A percentile compares a stretch with the other conserved stretches of the same genome.
Evolutionary conservation across 2,113 vertebrate species (phyloP).

Genomic region (Albula goreensis): DNA sequence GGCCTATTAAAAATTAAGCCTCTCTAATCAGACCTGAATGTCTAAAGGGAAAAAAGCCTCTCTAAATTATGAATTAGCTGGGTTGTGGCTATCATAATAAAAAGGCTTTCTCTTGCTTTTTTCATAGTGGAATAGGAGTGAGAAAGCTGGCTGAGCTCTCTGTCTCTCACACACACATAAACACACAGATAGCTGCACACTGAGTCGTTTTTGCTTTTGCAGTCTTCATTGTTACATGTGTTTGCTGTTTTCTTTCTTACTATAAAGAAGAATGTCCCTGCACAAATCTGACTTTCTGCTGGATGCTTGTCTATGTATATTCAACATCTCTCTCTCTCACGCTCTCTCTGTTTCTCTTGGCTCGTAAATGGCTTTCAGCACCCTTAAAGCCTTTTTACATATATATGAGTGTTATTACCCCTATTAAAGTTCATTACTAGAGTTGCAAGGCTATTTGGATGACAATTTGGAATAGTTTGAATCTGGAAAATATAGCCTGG

Average conservation of each 20-base stretch:
- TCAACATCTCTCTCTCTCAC: background rate
- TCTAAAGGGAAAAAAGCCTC: slow-evolving; percentile 25
- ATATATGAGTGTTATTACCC: background rate
- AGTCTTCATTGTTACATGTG: no score
- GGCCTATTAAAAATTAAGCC: slow-evolving; percentile 41
- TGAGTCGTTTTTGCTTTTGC: no score
- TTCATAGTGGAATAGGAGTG: background rate
- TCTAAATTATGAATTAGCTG: slow-evolving; percentile 39
- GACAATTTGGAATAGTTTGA: background rate
- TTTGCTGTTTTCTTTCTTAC: no score
- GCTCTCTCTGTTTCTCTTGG: background rate
- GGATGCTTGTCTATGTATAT: no score
- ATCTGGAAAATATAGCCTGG: background rate
- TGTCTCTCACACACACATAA: slow-evolving; percentile 3
- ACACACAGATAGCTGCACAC: background rate
- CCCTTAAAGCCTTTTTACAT: background rate
- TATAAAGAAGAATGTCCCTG: no score
- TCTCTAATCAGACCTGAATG: slow-evolving; percentile 37
- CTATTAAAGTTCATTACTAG: background rate
- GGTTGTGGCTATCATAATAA: slow-evolving; percentile 1
- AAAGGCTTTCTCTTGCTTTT: background rate
- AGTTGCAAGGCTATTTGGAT: background rate
- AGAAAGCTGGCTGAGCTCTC: background rate
- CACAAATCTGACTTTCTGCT: no score
- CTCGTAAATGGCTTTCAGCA: background rate